Evolutionary conservation across 2,888 invertebrate species (phyloP), one percentile per base, ranked within the genome.

Genomic region (Elegia similella): DNA sequence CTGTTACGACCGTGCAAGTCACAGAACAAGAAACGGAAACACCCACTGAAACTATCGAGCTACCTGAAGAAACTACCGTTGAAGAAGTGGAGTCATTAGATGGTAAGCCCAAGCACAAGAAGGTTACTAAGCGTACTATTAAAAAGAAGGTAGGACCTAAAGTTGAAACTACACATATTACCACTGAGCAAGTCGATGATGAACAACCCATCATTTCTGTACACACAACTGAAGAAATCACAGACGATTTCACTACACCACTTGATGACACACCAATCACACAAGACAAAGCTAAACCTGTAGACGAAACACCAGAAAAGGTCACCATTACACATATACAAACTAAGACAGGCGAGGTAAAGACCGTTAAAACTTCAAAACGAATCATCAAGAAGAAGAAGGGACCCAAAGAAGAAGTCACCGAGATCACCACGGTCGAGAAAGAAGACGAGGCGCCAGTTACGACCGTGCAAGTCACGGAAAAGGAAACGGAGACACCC

Each of bases 291-390:
- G 74, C 73, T 48, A 56, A 75, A 57, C 73, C 84, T 0, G 15
- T 72, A 62, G 34, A 87, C 81, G 72, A 84, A 79, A 58, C 1
- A 13, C 69, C 66, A 0, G 67, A 68, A 52, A 58, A 58, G n/a
- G 75, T 84, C 0, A 77, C 81, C 30, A 66, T 86, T 0, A 61
- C 65, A n/a, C 84, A 88, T 67, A 80, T 86, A 10, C 73, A 76
- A 8, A 84, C 87, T 1, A 67, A 78, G 58, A 70, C 76, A 59
- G 83, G 80, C 1, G 80, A 79, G 52, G 32, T 60, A 0, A 58
- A 57, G 23, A 23, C 2, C 5, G 23, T 23, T 2, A 23, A 23
- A 72, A 60, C 69, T 0, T 59, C 69, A 61, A 82, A 72, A 58
- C 68, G 76, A 16, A 65, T 63, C 2, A 62, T 81, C 32, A 74